A percentile compares a stretch with the other conserved stretches of the same genome.
These are phyloP conservation scores for Drosophila cyrtoloma DNA, from an alignment of 2,888 invertebrate species.

Conservation along the genomic window DNA sequence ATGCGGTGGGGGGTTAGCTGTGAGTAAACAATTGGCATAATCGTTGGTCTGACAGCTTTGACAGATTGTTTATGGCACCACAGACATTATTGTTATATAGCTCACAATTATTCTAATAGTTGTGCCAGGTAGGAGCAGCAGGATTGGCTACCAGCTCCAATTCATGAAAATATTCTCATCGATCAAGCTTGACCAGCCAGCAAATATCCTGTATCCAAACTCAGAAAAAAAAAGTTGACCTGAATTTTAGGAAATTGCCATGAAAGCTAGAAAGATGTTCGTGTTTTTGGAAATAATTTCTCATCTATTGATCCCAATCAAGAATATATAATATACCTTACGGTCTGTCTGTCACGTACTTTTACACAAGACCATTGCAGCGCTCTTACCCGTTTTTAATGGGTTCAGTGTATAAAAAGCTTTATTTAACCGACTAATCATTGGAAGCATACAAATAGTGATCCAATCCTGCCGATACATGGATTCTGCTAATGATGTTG, in stretches of 20 bases:
- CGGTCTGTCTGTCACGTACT: neutral
- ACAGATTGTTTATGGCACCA: constrained; percentile 59
- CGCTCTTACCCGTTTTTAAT: neutral
- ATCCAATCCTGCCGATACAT: neutral
- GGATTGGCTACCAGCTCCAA: neutral
- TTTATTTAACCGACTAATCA: neutral
- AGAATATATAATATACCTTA: neutral
- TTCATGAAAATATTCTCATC: neutral
- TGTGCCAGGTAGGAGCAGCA: constrained; percentile 1
- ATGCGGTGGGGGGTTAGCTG: neutral
- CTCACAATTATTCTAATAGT: constrained; percentile 1
- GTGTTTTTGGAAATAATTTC: neutral
- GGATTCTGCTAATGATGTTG: neutral
- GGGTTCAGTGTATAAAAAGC: neutral
- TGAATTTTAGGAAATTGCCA: neutral
- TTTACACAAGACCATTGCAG: too few relatives aligned
- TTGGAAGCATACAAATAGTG: neutral
- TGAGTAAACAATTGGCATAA: constrained; percentile 66
- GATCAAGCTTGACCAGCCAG: neutral
- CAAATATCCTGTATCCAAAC: neutral
- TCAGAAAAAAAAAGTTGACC: neutral
- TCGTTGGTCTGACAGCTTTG: constrained; percentile 66
- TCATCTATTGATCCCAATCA: neutral
- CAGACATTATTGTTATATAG: neutral
- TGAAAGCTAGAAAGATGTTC: neutral